Conservation (phyloP, 2,113 vertebrate species). For the Alouatta palliata region DNA sequence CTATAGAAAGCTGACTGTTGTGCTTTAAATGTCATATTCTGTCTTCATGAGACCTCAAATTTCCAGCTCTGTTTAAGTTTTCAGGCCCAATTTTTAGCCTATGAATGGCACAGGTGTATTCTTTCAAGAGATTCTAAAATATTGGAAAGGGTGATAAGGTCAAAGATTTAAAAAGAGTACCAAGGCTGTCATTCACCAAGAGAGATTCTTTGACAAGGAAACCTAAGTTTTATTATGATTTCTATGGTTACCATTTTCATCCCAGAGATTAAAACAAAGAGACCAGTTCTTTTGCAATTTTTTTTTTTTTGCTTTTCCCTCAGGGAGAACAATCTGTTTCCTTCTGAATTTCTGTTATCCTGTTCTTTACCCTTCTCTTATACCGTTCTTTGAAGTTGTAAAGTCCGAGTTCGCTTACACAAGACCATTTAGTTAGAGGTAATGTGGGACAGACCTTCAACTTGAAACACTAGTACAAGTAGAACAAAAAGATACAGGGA, state of each 20-base stretch:
- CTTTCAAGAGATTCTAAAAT: constrained; percentile 58
- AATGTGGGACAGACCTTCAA: constrained; percentile 55
- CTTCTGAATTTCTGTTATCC: constrained; percentile 59
- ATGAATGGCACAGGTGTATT: constrained; percentile 1
- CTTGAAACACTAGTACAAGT: constrained; percentile 48
- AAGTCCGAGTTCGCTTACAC: constrained; percentile 28
- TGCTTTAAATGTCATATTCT: neutral
- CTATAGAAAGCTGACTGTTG: neutral
- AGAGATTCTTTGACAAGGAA: constrained; percentile 59
- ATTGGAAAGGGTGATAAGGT: constrained; percentile 41
- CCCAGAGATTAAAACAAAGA: constrained; percentile 59
- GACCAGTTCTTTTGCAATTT: constrained; percentile 33
- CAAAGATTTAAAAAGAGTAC: constrained; percentile 54
- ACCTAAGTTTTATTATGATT: constrained; percentile 63
- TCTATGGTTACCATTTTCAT: constrained; percentile 69
- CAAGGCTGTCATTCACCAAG: constrained; percentile 10
- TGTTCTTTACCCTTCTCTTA: constrained; percentile 40
- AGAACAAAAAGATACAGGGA: constrained; percentile 31
- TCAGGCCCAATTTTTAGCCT: constrained; percentile 23
- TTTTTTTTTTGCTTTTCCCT: constrained; percentile 51
- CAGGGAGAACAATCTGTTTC: constrained; percentile 60
- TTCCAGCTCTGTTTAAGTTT: constrained; percentile 43
- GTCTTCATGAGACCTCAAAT: neutral
- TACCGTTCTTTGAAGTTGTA: constrained; percentile 65
- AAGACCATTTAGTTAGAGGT: neutral